Evolutionary conservation across 2,888 invertebrate species (phyloP).

Genomic region (Arrhopalites spinosus): DNA sequence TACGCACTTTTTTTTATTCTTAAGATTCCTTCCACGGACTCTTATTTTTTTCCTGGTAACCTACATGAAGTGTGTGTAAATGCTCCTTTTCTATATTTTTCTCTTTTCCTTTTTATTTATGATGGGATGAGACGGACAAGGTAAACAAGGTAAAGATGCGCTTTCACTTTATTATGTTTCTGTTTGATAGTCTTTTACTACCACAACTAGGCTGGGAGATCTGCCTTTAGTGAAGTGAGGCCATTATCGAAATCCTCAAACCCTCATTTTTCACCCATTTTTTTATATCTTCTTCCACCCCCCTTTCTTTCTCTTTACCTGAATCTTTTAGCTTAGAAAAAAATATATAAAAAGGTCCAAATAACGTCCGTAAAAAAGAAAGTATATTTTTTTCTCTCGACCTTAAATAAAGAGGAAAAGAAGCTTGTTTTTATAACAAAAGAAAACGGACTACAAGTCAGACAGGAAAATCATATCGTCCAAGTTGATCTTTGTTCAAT

Average conservation of each 20-base stretch:
- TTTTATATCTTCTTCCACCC: neutral
- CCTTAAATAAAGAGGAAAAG: too few relatives aligned
- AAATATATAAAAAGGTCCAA: too few relatives aligned
- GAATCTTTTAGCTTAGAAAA: neutral
- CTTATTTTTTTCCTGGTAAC: neutral
- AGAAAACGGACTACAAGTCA: too few relatives aligned
- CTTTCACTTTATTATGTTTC: too few relatives aligned
- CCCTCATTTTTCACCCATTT: neutral
- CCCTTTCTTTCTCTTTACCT: neutral
- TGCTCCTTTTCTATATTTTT: neutral
- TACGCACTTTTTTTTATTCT: neutral
- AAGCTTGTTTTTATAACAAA: too few relatives aligned
- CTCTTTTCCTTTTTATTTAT: too few relatives aligned
- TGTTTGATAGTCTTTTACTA: too few relatives aligned
- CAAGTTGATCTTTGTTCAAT: slow-evolving; percentile 16
- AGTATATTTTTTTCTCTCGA: too few relatives aligned
- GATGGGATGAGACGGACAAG: too few relatives aligned
- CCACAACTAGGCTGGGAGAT: neutral
- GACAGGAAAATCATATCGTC: neutral
- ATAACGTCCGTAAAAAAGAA: too few relatives aligned
- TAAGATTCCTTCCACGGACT: neutral
- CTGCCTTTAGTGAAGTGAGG: neutral
- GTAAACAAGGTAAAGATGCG: too few relatives aligned
- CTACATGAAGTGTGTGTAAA: too few relatives aligned
- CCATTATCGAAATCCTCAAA: slow-evolving; percentile 24